Conservation (phyloP, 1,140 invertebrate genomes). For the Phenacoccus solenopsis region DNA sequence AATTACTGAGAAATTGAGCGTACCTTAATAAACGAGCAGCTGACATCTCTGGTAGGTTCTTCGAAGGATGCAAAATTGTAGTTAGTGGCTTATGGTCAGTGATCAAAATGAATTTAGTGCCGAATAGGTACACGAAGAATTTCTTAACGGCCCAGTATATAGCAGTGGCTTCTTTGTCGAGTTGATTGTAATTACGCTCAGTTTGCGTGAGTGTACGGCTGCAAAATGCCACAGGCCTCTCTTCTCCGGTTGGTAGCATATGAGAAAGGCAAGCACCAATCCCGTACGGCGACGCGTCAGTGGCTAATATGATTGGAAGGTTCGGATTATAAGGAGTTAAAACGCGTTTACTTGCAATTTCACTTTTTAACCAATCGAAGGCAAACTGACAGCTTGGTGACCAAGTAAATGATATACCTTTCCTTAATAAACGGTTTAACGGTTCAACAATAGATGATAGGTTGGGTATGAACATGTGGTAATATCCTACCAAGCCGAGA, state of each 20-base stretch:
- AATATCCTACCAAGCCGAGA: conserved; percentile 37
- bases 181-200: conserved; percentile 32
- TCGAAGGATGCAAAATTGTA: too few species aligned
- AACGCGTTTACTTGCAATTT: conserved; percentile 26
- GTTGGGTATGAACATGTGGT: conserved; percentile 35
- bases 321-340: conserved; percentile 22
- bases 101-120: conserved; percentile 18
- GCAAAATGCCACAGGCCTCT: conserved; percentile 22
- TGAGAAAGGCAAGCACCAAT: neutral
- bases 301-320: neutral
- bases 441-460: conserved; percentile 31
- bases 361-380: conserved; percentile 29
- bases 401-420: conserved; percentile 23
- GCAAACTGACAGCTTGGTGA: conserved; percentile 23
- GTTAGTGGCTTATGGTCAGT: conserved; percentile 19
- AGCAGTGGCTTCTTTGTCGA: conserved; percentile 37
- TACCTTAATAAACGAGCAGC: neutral
- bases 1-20: neutral
- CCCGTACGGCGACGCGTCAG: neutral
- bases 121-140: conserved; percentile 31
- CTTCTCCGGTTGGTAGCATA: neutral
- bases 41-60: too few species aligned
- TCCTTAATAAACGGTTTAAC: conserved; percentile 29
- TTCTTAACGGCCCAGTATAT: conserved; percentile 32
- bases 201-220: conserved; percentile 22